Percentiles rank a stretch among this genome's conserved stretches.
Evolutionary conservation across 2,113 vertebrate genomes (phyloP).

Genomic region (Meleagris gallopavo): DNA sequence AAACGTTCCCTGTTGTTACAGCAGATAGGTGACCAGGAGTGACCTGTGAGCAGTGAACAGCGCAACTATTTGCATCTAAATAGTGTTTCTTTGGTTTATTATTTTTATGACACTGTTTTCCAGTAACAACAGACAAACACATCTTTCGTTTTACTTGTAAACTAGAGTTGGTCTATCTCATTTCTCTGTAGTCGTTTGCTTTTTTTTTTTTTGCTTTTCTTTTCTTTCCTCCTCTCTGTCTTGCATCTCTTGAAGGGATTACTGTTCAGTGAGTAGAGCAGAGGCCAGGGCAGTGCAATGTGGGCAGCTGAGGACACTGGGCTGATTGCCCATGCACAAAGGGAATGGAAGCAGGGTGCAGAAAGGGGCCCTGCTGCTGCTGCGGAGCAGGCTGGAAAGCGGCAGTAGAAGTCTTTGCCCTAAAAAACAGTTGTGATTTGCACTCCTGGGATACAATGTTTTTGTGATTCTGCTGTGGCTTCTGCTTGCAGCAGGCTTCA

Average conservation of each 20-base stretch:
- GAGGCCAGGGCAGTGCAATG: background rate
- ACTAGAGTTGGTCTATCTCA: background rate
- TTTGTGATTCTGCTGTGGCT: background rate
- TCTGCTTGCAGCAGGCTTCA: background rate
- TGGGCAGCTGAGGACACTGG: background rate
- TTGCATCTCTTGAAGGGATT: background rate
- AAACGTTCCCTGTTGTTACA: background rate
- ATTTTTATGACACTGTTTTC: background rate
- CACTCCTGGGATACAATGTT: background rate
- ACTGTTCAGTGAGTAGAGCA: background rate
- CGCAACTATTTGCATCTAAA: background rate
- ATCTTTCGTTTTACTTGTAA: background rate
- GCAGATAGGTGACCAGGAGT: background rate
- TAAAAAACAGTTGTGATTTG: background rate
- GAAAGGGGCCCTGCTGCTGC: background rate
- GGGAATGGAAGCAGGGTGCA: rapidly evolving
- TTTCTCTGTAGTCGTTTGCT: rapidly evolving
- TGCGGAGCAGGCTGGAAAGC: background rate
- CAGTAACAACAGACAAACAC: background rate
- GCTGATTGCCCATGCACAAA: background rate
- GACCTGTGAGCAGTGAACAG: background rate
- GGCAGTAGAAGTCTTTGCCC: background rate
- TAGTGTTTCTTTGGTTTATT: background rate
- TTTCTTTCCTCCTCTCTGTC: too few relatives aligned
- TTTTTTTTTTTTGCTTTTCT: background rate